Evolutionary conservation across 2,888 invertebrate species (phyloP).

Genomic region (Andrena fulva): DNA sequence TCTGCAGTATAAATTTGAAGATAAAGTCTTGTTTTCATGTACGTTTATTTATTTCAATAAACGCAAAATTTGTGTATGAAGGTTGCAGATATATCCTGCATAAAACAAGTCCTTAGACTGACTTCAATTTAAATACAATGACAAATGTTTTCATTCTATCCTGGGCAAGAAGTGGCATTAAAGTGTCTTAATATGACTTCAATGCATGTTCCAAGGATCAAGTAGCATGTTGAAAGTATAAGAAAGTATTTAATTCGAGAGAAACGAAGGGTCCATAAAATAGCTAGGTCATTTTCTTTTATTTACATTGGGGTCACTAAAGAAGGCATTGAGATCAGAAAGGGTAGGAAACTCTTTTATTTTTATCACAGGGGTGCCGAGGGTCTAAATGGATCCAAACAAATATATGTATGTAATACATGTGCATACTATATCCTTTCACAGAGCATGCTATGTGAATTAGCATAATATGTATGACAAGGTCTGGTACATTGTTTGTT

Average conservation of each 20-base stretch:
- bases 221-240: constrained; percentile 37
- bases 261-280: constrained; percentile 39
- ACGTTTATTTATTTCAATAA: neutral
- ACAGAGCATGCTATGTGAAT: constrained; percentile 34
- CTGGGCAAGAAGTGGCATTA: constrained; percentile 16
- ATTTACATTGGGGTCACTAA: constrained; percentile 54
- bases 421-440: constrained; percentile 17
- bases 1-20: neutral
- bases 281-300: constrained; percentile 60
- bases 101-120: neutral
- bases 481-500: constrained; percentile 3
- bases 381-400: constrained; percentile 41
- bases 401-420: constrained; percentile 29
- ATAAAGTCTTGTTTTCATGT: neutral
- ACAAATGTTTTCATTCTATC: constrained; percentile 13
- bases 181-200: constrained; percentile 36
- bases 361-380: constrained; percentile 61
- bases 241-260: constrained; percentile 51
- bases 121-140: constrained; percentile 33
- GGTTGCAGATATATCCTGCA: neutral
- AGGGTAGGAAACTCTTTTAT: constrained; percentile 71
- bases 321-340: constrained; percentile 65
- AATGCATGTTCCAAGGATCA: constrained; percentile 27
- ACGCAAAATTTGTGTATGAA: neutral
- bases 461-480: constrained; percentile 4